Percentiles rank a stretch among this genome's conserved stretches.
These are phyloP conservation scores for Ciconia nigra DNA, from an alignment of 2,797 vertebrate genomes.

Conservation along the genomic window DNA sequence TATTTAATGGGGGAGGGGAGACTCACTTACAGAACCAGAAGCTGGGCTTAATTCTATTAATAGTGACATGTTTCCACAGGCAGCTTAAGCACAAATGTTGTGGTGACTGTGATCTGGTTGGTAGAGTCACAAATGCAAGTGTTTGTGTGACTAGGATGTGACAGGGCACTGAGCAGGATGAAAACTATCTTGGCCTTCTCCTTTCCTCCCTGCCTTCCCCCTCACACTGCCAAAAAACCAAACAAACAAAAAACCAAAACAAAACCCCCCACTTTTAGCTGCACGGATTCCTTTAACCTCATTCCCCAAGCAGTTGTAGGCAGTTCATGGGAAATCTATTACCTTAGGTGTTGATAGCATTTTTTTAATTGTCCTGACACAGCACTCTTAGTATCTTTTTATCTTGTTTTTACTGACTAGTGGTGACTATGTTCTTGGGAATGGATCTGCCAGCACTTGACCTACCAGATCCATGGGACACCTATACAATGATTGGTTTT, in stretches of 20 bases:
- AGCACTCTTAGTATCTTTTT: not conserved
- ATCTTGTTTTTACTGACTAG: slow-evolving; percentile 61
- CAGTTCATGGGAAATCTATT: not conserved
- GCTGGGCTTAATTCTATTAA: not conserved
- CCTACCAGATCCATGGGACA: slow-evolving; percentile 79
- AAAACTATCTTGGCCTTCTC: not conserved
- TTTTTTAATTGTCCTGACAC: not conserved
- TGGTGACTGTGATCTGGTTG: not conserved
- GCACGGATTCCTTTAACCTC: not conserved
- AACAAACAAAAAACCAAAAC: not conserved
- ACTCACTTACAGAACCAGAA: not conserved
- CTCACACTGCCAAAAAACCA: not conserved
- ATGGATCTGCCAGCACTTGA: slow-evolving; percentile 81
- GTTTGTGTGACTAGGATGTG: not conserved
- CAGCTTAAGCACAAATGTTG: not conserved
- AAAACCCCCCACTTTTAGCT: not conserved
- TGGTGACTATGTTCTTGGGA: slow-evolving; percentile 83
- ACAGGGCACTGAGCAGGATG: not conserved
- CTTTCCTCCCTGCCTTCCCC: not conserved
- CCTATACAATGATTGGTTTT: slow-evolving; percentile 78
- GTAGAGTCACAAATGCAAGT: not conserved
- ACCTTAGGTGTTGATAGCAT: not conserved
- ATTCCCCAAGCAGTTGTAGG: not conserved
- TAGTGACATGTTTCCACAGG: not conserved
- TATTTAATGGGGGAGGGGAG: not conserved